A percentile compares a stretch with the other conserved stretches of the same genome.
These are phyloP conservation scores for Bambusicola thoracicus DNA, from an alignment of 2,113 vertebrate genomes.

Conservation along the genomic window DNA sequence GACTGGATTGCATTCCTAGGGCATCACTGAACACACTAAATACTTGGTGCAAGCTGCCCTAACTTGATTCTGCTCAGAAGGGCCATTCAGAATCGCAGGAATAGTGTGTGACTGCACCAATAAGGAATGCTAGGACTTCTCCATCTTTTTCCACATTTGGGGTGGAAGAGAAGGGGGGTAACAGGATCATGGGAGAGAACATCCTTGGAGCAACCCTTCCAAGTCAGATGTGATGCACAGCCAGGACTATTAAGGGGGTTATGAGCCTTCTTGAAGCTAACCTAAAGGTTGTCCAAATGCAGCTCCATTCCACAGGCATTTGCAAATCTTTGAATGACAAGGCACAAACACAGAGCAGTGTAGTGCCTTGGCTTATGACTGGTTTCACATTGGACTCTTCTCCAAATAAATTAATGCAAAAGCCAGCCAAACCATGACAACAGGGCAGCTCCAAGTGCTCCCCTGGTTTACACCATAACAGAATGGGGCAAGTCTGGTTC, in stretches of 20 bases:
- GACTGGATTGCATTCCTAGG: background rate
- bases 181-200: background rate
- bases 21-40: background rate
- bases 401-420: background rate
- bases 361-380: background rate
- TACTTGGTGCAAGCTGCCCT: background rate
- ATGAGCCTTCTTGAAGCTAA: background rate
- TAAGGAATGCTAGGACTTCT: background rate
- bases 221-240: background rate
- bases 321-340: background rate
- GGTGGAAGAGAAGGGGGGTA: background rate
- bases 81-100: background rate
- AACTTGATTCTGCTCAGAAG: background rate
- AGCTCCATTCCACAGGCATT: background rate
- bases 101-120: background rate
- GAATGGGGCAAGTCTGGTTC: background rate
- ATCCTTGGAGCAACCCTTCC: background rate
- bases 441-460: background rate
- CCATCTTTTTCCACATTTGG: background rate
- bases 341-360: accelerated
- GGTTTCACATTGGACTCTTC: background rate
- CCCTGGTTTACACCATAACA: background rate
- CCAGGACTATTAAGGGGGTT: background rate
- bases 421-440: background rate
- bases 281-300: background rate